phyloP scores from a whole-genome alignment of 92 coral and sea anemone species.

The Epizoanthus scotinus region DNA sequence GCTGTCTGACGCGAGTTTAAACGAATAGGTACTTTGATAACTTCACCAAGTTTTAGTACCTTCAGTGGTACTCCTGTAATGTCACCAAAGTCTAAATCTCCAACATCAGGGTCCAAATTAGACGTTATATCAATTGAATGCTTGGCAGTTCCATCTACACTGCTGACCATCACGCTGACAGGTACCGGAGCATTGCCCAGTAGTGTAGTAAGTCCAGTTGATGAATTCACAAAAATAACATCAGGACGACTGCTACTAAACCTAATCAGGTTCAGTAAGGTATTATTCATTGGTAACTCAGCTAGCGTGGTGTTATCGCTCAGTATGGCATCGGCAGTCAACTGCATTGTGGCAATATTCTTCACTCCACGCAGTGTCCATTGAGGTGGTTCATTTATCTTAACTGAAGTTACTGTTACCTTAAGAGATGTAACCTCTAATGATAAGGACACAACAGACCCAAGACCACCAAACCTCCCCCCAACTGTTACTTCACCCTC shows the following conservation, averaged over 20 bases:
- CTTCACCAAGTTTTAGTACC: conserved; percentile 23
- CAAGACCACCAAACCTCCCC: conserved; percentile 28
- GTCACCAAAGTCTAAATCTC: conserved; percentile 62
- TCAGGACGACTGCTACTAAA: conserved; percentile 43
- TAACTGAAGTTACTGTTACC: conserved; percentile 24
- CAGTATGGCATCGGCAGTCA: conserved; percentile 27
- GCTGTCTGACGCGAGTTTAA: conserved; percentile 43
- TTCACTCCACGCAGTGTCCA: conserved; percentile 43
- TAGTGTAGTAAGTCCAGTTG: conserved; percentile 45
- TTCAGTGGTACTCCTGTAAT: conserved; percentile 50
- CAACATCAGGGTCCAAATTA: conserved; percentile 59
- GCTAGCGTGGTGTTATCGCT: conserved; percentile 44
- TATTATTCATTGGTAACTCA: conserved; percentile 32
- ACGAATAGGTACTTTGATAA: conserved; percentile 47
- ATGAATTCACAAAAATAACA: conserved; percentile 42
- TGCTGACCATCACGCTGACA: conserved; percentile 45
- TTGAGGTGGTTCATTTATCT: conserved; percentile 23
- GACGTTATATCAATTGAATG: conserved; percentile 52
- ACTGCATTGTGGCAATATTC: conserved; percentile 39
- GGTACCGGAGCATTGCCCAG: conserved; percentile 35
- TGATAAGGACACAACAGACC: conserved; percentile 6
- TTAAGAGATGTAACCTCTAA: conserved; percentile 38
- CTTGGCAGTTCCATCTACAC: conserved; percentile 17
- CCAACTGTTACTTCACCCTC: conserved; percentile 36
- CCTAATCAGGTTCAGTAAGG: conserved; percentile 31